Evolutionary conservation across 2,113 vertebrate species (phyloP).

Genomic region (Nesoenas mayeri): DNA sequence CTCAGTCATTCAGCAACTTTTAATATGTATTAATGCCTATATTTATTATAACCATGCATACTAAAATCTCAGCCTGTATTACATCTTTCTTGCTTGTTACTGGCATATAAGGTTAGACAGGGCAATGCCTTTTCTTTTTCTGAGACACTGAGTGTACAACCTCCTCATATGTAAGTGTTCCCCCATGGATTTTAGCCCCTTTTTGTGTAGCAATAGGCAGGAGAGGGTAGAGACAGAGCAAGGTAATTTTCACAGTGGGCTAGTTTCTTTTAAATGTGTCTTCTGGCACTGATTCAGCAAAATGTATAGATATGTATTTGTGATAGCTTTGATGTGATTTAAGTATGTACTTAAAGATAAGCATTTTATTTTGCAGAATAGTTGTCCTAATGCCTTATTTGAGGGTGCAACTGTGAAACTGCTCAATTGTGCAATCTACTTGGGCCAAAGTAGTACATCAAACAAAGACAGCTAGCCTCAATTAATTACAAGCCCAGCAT

Average conservation of each 20-base stretch:
- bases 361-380: neutral
- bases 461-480: neutral
- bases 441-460: neutral
- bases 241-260: neutral
- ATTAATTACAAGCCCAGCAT: neutral
- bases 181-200: neutral
- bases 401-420: neutral
- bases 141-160: neutral
- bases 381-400: neutral
- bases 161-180: neutral
- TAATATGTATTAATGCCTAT: neutral
- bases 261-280: neutral
- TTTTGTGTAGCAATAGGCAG: neutral
- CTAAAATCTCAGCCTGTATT: neutral
- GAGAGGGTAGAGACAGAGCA: neutral
- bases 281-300: neutral
- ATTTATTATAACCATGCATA: neutral
- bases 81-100: neutral
- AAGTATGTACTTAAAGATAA: neutral
- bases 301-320: neutral
- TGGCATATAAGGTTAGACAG: neutral
- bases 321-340: neutral
- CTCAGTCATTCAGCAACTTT: constrained; percentile 36
- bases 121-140: neutral
- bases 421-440: neutral